Percentiles rank a stretch among this genome's conserved stretches.
Conservation (phyloP, 2,797 vertebrate species). For the Alectoris magna region DNA sequence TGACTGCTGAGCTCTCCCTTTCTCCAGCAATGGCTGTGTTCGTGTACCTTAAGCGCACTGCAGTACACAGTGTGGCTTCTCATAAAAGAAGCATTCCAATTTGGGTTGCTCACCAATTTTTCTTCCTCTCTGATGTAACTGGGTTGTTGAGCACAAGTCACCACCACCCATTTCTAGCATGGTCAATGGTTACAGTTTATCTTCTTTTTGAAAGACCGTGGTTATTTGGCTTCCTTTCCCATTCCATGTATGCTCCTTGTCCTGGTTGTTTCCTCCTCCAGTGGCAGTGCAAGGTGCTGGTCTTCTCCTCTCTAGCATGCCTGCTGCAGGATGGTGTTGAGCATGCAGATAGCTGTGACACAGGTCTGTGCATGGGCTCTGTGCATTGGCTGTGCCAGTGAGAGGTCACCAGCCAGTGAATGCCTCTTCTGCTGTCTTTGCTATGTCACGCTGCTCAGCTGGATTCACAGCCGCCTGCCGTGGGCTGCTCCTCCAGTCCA, state of each 20-base stretch:
- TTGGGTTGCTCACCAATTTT: neutral
- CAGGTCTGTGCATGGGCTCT: neutral
- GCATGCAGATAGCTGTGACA: accelerated
- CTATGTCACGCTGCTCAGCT: conserved; percentile 39
- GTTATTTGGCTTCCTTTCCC: neutral
- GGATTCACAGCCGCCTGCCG: conserved; percentile 54
- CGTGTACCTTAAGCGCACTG: neutral
- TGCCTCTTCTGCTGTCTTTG: accelerated
- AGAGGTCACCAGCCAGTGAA: neutral
- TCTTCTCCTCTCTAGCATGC: neutral
- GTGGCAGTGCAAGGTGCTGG: accelerated
- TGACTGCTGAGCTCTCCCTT: neutral
- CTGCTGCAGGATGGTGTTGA: neutral
- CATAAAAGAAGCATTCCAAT: neutral
- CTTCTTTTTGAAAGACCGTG: neutral
- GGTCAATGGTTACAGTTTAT: neutral
- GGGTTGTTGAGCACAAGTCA: neutral
- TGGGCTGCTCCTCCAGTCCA: conserved; percentile 60
- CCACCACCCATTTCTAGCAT: neutral
- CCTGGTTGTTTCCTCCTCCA: neutral
- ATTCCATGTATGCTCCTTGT: neutral
- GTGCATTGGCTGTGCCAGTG: neutral
- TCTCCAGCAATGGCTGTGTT: neutral
- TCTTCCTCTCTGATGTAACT: neutral
- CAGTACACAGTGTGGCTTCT: neutral